These are phyloP conservation scores for Neotoxoptera formosana DNA, from an alignment of 1,140 invertebrate species.

Conservation along the genomic window DNA sequence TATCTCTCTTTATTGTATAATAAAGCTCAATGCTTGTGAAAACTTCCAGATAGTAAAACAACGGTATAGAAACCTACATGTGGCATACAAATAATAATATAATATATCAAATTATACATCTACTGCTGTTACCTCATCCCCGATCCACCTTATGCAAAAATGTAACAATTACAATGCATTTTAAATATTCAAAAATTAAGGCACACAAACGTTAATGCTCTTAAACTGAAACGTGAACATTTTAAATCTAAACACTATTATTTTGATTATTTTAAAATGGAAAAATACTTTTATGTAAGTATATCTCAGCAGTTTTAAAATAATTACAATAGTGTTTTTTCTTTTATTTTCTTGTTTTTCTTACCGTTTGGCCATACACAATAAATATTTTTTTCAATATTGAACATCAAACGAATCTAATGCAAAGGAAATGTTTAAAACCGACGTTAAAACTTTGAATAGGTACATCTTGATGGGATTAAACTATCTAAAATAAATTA, in stretches of 20 bases:
- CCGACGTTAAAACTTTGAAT: neutral
- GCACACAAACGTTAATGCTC: neutral
- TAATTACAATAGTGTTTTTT: neutral
- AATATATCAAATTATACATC: neutral
- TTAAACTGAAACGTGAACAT: neutral
- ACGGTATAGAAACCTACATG: neutral
- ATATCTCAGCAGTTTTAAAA: neutral
- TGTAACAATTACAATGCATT: neutral
- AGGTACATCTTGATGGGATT: neutral
- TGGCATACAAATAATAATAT: neutral
- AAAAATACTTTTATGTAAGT: neutral
- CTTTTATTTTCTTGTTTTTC: neutral
- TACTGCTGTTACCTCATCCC: neutral
- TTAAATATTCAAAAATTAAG: conserved; percentile 41
- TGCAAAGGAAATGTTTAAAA: neutral
- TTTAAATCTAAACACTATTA: neutral
- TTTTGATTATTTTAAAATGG: neutral
- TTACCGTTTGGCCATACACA: no score
- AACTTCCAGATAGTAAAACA: neutral
- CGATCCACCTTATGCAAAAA: neutral
- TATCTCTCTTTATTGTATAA: neutral
- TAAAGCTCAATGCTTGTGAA: neutral
- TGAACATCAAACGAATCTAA: neutral
- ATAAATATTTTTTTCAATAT: neutral
- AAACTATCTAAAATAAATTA: neutral